Evolutionary conservation across 2,797 vertebrate species (phyloP).

Genomic region (Poecilia picta): DNA sequence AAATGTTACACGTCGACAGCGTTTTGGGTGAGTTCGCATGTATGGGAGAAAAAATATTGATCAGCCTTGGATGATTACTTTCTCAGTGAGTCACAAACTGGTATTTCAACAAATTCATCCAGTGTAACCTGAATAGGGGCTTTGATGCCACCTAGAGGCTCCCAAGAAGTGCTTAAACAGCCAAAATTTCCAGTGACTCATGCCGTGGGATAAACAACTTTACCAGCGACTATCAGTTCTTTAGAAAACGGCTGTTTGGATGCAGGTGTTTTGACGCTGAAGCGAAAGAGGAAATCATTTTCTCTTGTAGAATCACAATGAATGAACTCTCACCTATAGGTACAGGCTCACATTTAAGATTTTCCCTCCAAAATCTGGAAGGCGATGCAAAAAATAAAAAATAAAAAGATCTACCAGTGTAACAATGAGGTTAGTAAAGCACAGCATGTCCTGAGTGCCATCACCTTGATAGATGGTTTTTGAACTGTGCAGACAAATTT

Average conservation of each 20-base stretch:
- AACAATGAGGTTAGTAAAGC: background rate
- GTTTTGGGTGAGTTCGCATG: slow-evolving; percentile 5
- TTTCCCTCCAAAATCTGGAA: background rate
- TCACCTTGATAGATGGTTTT: slow-evolving; percentile 3
- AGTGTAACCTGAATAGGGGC: slow-evolving; percentile 50
- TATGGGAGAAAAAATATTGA: slow-evolving; percentile 13
- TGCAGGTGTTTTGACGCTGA: background rate
- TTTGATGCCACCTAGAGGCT: slow-evolving; percentile 72
- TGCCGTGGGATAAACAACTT: slow-evolving; percentile 18
- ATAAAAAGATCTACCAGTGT: background rate
- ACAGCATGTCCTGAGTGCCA: background rate
- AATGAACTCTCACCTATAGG: background rate
- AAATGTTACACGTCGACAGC: slow-evolving; percentile 18
- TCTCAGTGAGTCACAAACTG: slow-evolving; percentile 50
- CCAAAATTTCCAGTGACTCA: slow-evolving; percentile 26
- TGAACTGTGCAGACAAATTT: slow-evolving; percentile 8
- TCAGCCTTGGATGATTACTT: slow-evolving; percentile 34
- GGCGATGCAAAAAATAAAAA: background rate
- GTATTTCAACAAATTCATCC: slow-evolving; percentile 59
- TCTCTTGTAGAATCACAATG: background rate
- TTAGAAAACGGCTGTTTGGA: slow-evolving; percentile 4
- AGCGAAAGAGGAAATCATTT: background rate
- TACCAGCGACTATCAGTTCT: slow-evolving; percentile 20
- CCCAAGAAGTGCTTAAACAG: slow-evolving; percentile 25
- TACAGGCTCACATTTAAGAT: background rate